Evolutionary conservation across 2,888 invertebrate genomes (phyloP).

Genomic region (Drosophila paramelanica): DNA sequence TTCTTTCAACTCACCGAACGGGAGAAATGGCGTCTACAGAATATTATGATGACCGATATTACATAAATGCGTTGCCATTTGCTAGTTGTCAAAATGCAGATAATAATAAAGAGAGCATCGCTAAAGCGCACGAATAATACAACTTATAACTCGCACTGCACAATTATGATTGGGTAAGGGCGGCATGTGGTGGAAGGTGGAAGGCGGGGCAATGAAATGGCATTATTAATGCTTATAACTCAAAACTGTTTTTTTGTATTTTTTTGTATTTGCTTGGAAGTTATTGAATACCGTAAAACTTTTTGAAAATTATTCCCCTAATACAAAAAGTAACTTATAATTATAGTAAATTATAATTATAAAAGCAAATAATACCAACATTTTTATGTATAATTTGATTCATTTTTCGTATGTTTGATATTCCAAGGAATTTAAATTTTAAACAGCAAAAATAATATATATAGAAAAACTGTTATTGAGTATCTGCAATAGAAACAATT

Average conservation of each 20-base stretch:
- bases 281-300: neutral
- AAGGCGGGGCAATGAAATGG: too few species aligned
- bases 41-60: slow-evolving; percentile 53
- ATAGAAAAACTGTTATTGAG: too few species aligned
- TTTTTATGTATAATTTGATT: too few species aligned
- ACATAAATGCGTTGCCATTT: slow-evolving; percentile 9
- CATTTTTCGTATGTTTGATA: too few species aligned
- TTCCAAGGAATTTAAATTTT: too few species aligned
- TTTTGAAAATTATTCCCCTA: neutral
- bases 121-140: neutral
- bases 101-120: neutral
- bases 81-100: slow-evolving; percentile 1
- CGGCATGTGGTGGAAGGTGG: too few species aligned
- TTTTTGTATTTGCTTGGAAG: neutral
- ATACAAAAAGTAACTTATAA: neutral
- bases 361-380: too few species aligned
- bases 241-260: neutral
- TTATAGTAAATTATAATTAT: too few species aligned
- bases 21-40: slow-evolving; percentile 49
- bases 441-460: too few species aligned
- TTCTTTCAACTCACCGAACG: slow-evolving; percentile 53
- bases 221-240: too few species aligned
- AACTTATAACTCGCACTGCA: neutral
- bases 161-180: too few species aligned
- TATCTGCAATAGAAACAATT: too few species aligned